Evolutionary conservation across 64 coral and sea anemone species (phyloP).

Genomic region (Dendronephthya gigantea): DNA sequence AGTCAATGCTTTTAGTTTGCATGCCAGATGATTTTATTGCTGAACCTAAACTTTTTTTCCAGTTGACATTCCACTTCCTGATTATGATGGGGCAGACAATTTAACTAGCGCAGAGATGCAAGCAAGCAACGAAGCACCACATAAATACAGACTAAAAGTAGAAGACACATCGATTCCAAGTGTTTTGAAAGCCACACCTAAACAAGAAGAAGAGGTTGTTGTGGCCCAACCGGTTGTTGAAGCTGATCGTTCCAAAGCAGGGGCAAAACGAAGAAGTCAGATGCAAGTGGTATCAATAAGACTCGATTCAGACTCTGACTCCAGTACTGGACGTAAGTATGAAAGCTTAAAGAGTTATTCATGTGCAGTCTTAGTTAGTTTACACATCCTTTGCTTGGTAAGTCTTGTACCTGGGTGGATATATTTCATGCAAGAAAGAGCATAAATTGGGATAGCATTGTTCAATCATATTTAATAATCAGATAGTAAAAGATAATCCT

Average conservation of each 20-base stretch:
- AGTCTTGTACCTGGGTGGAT: too few species aligned
- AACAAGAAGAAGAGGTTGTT: neutral
- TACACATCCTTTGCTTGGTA: too few species aligned
- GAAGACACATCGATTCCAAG: neutral
- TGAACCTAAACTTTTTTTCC: neutral
- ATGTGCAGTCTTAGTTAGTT: too few species aligned
- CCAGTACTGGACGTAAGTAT: slow-evolving; percentile 10
- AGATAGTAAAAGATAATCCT: too few species aligned
- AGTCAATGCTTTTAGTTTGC: too few species aligned
- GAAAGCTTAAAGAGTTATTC: neutral
- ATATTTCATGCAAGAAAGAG: too few species aligned
- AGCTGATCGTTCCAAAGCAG: neutral
- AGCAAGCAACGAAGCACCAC: neutral
- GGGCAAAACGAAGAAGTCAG: slow-evolving; percentile 14
- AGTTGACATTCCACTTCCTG: neutral
- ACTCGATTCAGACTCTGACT: neutral
- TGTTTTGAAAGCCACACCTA: neutral
- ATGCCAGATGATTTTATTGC: too few species aligned
- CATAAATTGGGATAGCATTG: too few species aligned
- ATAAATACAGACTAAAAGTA: neutral
- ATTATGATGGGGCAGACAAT: neutral
- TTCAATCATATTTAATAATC: too few species aligned
- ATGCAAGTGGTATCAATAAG: slow-evolving; percentile 12
- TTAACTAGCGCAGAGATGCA: neutral
- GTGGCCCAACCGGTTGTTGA: neutral